Evolutionary conservation across 2,113 vertebrate genomes (phyloP).

Genomic region (Corynorhinus townsendii): DNA sequence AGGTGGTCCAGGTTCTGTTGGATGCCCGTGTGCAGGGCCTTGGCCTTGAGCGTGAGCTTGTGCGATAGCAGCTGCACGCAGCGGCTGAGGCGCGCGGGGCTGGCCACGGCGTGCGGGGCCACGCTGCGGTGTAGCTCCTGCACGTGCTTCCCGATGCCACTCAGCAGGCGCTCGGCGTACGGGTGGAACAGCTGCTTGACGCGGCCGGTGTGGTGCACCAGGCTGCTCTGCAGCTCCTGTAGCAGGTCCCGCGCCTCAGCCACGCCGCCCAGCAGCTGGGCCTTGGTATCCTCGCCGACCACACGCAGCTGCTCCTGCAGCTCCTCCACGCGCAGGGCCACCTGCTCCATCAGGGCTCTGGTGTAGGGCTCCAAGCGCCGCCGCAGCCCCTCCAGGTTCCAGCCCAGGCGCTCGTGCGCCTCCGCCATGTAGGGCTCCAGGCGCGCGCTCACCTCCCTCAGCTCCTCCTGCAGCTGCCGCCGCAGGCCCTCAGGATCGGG

Average conservation of each 20-base stretch:
- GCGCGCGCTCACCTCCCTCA: constrained; percentile 82
- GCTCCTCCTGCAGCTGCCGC: constrained; percentile 82
- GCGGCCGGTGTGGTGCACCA: constrained; percentile 73
- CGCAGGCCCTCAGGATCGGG: constrained; percentile 79
- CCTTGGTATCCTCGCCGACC: constrained; percentile 68
- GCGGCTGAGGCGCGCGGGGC: constrained; percentile 75
- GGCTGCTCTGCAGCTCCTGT: constrained; percentile 69
- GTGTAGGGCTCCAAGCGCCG: constrained; percentile 75
- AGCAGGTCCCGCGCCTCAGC: constrained; percentile 76
- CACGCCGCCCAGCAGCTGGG: constrained; percentile 61
- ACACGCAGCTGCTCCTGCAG: constrained; percentile 81
- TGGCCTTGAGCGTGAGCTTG: constrained; percentile 79
- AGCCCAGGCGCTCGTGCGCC: constrained; percentile 67
- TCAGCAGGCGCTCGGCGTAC: constrained; percentile 68
- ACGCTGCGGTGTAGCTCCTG: constrained; percentile 80
- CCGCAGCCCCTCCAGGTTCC: constrained; percentile 73
- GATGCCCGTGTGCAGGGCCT: constrained; percentile 82
- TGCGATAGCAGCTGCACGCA: constrained; percentile 81
- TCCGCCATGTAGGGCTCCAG: constrained; percentile 82
- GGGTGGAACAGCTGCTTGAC: constrained; percentile 76
- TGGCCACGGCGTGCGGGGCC: constrained; percentile 61
- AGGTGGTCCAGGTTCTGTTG: constrained; percentile 84
- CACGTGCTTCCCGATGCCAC: constrained; percentile 74
- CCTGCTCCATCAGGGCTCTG: constrained; percentile 81
- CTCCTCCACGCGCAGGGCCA: constrained; percentile 80